phyloP scores from a whole-genome alignment of 2,888 invertebrate genomes.

The Caenorhabditis drosophilae region DNA sequence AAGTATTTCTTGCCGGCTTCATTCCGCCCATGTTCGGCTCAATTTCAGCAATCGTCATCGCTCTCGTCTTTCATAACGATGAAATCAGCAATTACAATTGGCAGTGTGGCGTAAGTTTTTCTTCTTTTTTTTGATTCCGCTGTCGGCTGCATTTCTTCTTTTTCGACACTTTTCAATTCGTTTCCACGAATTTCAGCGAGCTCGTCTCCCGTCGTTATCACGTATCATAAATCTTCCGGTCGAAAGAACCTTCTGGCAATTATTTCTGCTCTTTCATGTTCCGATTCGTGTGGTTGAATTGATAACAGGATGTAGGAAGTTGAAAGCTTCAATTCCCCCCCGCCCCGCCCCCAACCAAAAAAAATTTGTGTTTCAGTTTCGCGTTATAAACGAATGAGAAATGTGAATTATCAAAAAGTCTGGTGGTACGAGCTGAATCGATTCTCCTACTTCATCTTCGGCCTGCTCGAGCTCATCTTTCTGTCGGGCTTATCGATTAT shows the following conservation, averaged over 20 bases:
- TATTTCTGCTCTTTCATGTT: constrained; percentile 66
- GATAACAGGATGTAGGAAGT: constrained; percentile 61
- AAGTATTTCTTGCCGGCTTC: constrained; percentile 64
- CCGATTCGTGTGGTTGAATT: constrained; percentile 65
- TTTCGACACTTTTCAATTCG: neutral
- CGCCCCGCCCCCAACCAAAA: neutral
- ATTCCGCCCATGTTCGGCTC: constrained; percentile 67
- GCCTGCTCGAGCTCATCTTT: constrained; percentile 51
- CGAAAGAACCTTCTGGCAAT: constrained; percentile 67
- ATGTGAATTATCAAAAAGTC: constrained; percentile 58
- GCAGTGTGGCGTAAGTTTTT: constrained; percentile 65
- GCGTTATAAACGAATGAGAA: constrained; percentile 63
- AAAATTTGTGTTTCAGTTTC: constrained; percentile 46
- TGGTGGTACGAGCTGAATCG: constrained; percentile 57
- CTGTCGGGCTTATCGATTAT: constrained; percentile 65
- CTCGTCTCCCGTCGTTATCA: constrained; percentile 66
- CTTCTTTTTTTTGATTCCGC: neutral
- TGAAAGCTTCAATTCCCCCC: neutral
- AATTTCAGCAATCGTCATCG: constrained; percentile 62
- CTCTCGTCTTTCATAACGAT: constrained; percentile 65
- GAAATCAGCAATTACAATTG: constrained; percentile 68
- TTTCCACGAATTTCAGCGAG: constrained; percentile 51
- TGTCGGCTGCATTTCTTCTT: neutral
- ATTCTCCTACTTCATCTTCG: constrained; percentile 45
- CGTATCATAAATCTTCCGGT: constrained; percentile 68